Conservation (phyloP, 2,797 vertebrate genomes). For the Uromys caudimaculatus region DNA sequence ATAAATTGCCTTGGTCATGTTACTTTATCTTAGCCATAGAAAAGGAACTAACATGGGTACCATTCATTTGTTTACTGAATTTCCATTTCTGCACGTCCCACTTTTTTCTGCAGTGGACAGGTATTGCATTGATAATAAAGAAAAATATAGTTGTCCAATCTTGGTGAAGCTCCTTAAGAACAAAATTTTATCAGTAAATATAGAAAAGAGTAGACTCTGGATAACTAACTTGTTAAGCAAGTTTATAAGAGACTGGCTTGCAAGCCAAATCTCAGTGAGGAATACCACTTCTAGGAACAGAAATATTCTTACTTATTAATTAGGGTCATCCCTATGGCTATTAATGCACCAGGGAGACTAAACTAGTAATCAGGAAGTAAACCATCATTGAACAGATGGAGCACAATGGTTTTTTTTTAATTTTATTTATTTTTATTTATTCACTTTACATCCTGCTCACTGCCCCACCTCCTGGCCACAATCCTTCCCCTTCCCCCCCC, state of each 20-base stretch:
- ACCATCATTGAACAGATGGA: conserved; percentile 31
- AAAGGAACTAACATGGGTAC: neutral
- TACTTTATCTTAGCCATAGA: neutral
- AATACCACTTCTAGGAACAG: conserved; percentile 33
- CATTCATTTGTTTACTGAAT: conserved; percentile 14
- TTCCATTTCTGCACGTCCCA: conserved; percentile 53
- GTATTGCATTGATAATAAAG: conserved; percentile 40
- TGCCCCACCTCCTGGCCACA: neutral
- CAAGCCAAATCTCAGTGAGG: neutral
- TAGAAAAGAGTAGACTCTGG: conserved; percentile 5
- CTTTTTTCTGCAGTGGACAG: neutral
- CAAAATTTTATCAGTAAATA: conserved; percentile 39
- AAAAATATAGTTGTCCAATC: conserved; percentile 28
- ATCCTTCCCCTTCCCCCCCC: neutral
- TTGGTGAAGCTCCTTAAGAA: conserved; percentile 12
- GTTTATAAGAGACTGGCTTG: conserved; percentile 40
- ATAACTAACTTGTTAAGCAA: conserved; percentile 36
- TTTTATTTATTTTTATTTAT: neutral
- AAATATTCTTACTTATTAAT: conserved; percentile 59
- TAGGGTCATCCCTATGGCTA: conserved; percentile 8
- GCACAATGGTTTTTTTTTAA: neutral
- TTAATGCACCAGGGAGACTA: conserved; percentile 44
- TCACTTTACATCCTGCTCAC: neutral
- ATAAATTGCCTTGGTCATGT: neutral
- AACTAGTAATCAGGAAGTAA: conserved; percentile 21